Evolutionary conservation across 2,113 vertebrate genomes (phyloP).

Genomic region (Crocuta crocuta): DNA sequence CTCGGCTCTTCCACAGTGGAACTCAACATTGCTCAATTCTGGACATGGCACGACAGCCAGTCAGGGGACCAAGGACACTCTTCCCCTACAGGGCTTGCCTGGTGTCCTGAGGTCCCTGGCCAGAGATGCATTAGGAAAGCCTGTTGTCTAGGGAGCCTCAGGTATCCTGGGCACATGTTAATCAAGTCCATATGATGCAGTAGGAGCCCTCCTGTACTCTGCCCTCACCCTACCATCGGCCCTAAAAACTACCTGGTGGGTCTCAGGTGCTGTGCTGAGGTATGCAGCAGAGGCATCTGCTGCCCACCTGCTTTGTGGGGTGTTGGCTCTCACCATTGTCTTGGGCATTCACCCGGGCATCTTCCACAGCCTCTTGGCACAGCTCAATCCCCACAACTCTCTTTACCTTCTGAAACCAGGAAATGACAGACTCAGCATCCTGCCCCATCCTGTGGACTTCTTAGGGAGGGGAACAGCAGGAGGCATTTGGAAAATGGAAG

Average conservation of each 20-base stretch:
- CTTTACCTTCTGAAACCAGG: conserved; percentile 90
- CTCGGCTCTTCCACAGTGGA: conserved; percentile 96
- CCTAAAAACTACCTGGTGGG: neutral
- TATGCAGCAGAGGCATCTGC: accelerated
- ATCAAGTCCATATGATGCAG: accelerated
- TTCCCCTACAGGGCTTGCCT: neutral
- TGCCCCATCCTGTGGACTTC: neutral
- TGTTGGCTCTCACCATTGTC: conserved; percentile 89
- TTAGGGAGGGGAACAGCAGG: too few relatives aligned
- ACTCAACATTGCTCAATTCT: conserved; percentile 95
- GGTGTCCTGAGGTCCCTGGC: neutral
- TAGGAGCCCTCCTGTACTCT: neutral
- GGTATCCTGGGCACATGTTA: neutral
- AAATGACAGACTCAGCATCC: neutral
- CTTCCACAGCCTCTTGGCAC: conserved; percentile 96
- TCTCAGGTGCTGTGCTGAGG: neutral
- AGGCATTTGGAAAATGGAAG: neutral
- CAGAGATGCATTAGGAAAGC: neutral
- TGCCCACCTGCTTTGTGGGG: accelerated
- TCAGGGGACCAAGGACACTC: neutral
- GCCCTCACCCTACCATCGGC: accelerated
- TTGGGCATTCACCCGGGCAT: conserved; percentile 93
- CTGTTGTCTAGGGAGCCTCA: neutral
- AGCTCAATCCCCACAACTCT: conserved; percentile 97
- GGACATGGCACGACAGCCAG: neutral